Conservation (phyloP, 30 jellyfish, hydroid and myxozoan species). For the Hydra vulgaris region DNA sequence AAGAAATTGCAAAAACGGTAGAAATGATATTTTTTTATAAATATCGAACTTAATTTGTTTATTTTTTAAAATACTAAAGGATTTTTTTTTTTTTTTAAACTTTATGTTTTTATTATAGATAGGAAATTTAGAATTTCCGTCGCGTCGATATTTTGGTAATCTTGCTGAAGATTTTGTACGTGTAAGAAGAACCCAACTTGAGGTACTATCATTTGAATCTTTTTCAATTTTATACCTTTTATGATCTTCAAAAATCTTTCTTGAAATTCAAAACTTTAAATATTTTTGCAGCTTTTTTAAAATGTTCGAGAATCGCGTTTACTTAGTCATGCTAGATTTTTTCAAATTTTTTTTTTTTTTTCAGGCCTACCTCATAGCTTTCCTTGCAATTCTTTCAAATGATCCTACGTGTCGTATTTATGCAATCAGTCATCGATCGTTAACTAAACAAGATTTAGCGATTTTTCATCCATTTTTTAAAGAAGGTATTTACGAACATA, state of each 20-base stretch:
- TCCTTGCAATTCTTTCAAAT: conserved; percentile 76
- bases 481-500: conserved; percentile 77
- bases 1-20: too few species aligned
- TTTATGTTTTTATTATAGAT: conserved; percentile 45
- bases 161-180: conserved; percentile 91
- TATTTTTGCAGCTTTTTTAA: too few species aligned
- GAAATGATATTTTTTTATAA: too few species aligned
- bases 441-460: conserved; percentile 81
- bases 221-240: too few species aligned
- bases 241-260: too few species aligned
- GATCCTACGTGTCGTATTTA: conserved; percentile 58
- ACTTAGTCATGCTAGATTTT: neutral
- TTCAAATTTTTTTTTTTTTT: neutral
- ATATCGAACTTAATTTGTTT: too few species aligned
- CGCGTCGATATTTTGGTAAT: conserved; percentile 62
- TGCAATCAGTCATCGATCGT: conserved; percentile 43
- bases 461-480: conserved; percentile 76
- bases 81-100: too few species aligned
- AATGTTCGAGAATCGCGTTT: neutral
- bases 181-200: conserved; percentile 88
- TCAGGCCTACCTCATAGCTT: conserved; percentile 88
- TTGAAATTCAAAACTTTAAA: too few species aligned
- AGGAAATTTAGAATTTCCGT: conserved; percentile 71
- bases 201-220: too few species aligned
- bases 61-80: too few species aligned